Conservation (phyloP, 2,888 invertebrate genomes). For the Cataglyphis cursor region DNA sequence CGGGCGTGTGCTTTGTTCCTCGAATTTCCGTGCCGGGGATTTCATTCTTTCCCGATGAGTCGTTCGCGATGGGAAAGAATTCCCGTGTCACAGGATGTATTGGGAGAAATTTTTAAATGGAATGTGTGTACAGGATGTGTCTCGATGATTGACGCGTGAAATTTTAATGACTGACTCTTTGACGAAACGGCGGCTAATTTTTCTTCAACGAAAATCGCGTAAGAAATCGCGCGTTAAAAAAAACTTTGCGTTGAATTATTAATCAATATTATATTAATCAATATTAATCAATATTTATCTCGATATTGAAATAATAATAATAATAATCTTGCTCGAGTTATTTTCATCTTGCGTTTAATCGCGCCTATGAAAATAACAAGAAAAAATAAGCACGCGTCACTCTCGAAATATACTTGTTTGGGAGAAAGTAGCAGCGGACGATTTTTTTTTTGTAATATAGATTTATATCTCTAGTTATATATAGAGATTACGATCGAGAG, state of each 20-base stretch:
- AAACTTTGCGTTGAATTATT: neutral
- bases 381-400: neutral
- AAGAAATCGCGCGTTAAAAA: neutral
- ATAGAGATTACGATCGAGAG: slow-evolving; percentile 46
- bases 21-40: slow-evolving; percentile 58
- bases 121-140: neutral
- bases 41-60: slow-evolving; percentile 21
- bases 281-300: neutral
- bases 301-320: slow-evolving; percentile 21
- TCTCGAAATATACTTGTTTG: neutral
- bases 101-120: neutral
- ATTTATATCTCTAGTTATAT: neutral
- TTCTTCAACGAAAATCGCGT: neutral
- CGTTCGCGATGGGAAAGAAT: neutral
- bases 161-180: neutral
- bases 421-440: neutral
- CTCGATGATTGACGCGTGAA: neutral
- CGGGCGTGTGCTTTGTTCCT: slow-evolving; percentile 60
- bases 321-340: neutral
- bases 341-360: slow-evolving; percentile 5
- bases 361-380: neutral
- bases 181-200: neutral
- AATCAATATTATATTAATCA: neutral
- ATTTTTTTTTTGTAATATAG: neutral
- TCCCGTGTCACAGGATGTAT: neutral